Evolutionary conservation across 2,797 vertebrate genomes (phyloP).

Genomic region (Acropternis orthonyx): DNA sequence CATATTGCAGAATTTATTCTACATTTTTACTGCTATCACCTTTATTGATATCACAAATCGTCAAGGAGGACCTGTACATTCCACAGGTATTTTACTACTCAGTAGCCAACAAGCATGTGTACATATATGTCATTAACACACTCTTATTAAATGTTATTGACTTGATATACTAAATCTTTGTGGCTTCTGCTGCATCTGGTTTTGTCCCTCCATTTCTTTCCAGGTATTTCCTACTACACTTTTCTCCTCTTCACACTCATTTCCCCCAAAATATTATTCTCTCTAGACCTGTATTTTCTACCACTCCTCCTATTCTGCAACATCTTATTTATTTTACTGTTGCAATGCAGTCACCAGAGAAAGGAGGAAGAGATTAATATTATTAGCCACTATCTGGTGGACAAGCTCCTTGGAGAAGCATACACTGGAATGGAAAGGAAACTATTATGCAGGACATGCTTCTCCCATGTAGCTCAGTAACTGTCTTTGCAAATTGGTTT

Average conservation of each 20-base stretch:
- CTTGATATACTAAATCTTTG: not conserved
- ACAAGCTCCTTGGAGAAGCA: not conserved
- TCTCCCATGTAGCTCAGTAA: not conserved
- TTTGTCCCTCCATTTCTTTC: not conserved
- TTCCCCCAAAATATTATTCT: not conserved
- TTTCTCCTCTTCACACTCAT: not conserved
- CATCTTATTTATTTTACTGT: not conserved
- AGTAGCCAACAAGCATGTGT: not conserved
- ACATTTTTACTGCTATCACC: not conserved
- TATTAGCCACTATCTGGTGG: not conserved
- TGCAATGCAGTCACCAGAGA: not conserved
- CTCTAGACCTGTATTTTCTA: not conserved
- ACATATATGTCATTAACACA: not conserved
- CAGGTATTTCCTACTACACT: not conserved
- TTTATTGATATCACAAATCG: not conserved
- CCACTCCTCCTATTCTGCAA: not conserved
- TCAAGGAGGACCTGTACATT: not conserved
- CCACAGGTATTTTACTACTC: not conserved
- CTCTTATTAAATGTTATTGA: not conserved
- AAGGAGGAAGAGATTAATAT: not conserved
- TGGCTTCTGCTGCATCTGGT: not conserved
- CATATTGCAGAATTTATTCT: not conserved
- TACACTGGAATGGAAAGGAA: not conserved
- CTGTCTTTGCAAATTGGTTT: not conserved
- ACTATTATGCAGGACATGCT: not conserved